Evolutionary conservation across 2,797 vertebrate species (phyloP).

Genomic region (Calcarius lapponicus): DNA sequence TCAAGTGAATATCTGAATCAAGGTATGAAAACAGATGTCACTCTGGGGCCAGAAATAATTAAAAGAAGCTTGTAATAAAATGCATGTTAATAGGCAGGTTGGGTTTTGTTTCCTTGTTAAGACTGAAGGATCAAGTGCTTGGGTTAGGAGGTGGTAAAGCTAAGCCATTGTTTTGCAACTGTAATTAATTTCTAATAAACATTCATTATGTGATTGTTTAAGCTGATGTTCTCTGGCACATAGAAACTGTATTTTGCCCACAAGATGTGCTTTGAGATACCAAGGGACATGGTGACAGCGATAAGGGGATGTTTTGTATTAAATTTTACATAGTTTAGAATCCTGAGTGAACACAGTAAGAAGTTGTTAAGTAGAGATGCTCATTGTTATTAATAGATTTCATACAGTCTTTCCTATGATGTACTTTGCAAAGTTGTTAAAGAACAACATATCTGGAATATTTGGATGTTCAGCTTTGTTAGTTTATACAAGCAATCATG

Average conservation of each 20-base stretch:
- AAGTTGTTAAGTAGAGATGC: neutral
- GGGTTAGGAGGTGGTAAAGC: neutral
- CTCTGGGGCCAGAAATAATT: neutral
- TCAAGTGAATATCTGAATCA: neutral
- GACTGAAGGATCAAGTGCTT: neutral
- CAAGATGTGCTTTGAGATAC: neutral
- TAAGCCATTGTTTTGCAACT: neutral
- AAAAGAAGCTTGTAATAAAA: neutral
- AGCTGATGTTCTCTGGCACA: neutral
- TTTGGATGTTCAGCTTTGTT: neutral
- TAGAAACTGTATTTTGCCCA: neutral
- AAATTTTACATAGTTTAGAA: neutral
- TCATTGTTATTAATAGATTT: neutral
- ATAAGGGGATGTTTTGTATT: neutral
- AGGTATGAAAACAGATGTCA: neutral
- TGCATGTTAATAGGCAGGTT: neutral
- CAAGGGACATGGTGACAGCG: accelerated
- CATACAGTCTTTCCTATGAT: neutral
- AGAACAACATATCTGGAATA: neutral
- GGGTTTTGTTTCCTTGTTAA: neutral
- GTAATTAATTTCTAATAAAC: neutral
- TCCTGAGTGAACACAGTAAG: neutral
- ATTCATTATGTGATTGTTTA: neutral
- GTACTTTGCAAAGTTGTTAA: neutral
- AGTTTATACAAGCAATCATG: neutral